A percentile compares a stretch with the other conserved stretches of the same genome.
Evolutionary conservation across 1,140 invertebrate genomes (phyloP).

Genomic region (Anoplophora glabripennis): DNA sequence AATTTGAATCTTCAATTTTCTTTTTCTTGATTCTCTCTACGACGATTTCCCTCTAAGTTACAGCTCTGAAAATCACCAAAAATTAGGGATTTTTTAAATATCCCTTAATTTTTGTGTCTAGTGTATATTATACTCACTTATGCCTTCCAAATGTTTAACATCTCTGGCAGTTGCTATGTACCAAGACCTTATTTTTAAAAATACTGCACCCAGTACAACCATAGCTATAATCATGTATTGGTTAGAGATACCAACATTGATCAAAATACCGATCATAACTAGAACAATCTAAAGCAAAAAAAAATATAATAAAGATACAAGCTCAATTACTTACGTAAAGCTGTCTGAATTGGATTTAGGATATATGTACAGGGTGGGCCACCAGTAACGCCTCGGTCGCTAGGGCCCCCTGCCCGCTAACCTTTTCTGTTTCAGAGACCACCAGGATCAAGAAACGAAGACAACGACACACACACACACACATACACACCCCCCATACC

Average conservation of each 20-base stretch:
- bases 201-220: slow-evolving; percentile 53
- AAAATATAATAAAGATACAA: not conserved
- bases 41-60: too few species aligned
- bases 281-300: slow-evolving; percentile 55
- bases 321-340: not conserved
- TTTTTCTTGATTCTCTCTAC: too few species aligned
- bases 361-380: not conserved
- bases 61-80: too few species aligned
- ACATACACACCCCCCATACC: too few species aligned
- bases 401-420: too few species aligned
- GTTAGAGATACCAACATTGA: slow-evolving; percentile 71
- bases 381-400: too few species aligned
- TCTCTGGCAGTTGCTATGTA: slow-evolving; percentile 64
- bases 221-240: slow-evolving; percentile 66
- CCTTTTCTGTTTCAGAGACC: too few species aligned
- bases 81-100: too few species aligned
- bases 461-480: too few species aligned
- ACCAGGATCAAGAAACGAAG: too few species aligned
- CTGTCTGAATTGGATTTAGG: not conserved
- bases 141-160: slow-evolving; percentile 57
- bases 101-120: too few species aligned
- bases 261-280: slow-evolving; percentile 61
- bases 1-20: too few species aligned
- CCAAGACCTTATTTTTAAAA: slow-evolving; percentile 55
- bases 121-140: slow-evolving; percentile 50